Conservation (phyloP, 2,113 vertebrate species). For the Microcebus lehilahytsara region DNA sequence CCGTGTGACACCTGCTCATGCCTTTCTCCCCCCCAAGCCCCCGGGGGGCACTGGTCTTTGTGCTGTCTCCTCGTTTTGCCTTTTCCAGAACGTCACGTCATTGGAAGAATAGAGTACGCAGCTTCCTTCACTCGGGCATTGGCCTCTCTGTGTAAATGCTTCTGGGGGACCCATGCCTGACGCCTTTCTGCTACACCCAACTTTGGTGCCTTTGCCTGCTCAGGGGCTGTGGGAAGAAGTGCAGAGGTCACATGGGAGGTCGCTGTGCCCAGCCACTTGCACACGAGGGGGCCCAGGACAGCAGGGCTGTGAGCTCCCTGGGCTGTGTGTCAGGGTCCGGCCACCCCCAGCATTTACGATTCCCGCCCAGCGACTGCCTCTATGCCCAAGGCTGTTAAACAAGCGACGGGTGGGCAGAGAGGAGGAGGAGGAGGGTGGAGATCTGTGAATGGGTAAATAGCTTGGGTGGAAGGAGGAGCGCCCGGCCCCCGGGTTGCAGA, state of each 20-base stretch:
- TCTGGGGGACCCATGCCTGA: too few species aligned
- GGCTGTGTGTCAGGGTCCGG: background rate
- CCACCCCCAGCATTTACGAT: background rate
- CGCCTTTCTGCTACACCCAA: too few species aligned
- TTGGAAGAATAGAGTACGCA: background rate
- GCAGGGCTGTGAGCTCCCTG: background rate
- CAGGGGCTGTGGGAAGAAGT: background rate
- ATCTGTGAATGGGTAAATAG: background rate
- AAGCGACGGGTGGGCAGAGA: background rate
- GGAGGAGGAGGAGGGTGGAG: background rate
- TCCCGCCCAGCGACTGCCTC: background rate
- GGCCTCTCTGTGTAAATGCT: too few species aligned
- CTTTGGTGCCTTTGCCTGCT: background rate
- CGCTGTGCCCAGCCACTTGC: background rate
- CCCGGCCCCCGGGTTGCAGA: background rate
- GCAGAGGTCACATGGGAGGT: background rate
- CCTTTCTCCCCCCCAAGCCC: background rate
- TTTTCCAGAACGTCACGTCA: background rate
- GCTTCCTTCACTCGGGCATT: too few species aligned
- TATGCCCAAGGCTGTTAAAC: background rate
- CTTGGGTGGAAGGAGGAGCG: background rate
- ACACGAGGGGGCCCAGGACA: too few species aligned
- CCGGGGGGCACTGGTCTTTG: background rate
- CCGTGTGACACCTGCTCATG: accelerated
- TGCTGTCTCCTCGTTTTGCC: background rate